Evolutionary conservation across 2,113 vertebrate genomes (phyloP).

Genomic region (Planiliza haematocheilus): DNA sequence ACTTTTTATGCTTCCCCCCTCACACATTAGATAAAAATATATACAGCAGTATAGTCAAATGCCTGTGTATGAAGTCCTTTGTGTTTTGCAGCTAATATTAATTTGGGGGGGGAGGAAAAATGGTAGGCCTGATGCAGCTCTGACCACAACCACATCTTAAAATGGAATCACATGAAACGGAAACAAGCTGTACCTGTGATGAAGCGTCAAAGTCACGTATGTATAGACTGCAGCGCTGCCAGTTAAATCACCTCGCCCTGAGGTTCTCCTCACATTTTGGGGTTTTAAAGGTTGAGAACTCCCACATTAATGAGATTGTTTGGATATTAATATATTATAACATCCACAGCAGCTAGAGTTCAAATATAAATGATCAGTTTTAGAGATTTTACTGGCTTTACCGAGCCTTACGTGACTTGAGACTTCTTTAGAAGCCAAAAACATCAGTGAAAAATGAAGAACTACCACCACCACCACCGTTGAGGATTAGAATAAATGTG

Average conservation of each 20-base stretch:
- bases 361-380: not conserved
- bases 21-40: no score
- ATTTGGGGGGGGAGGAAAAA: no score
- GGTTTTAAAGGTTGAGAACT: not conserved
- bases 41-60: no score
- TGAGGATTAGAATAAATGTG: not conserved
- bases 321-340: no score
- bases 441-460: slow-evolving; percentile 5
- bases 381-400: not conserved
- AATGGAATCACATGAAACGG: not conserved
- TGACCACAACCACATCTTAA: not conserved
- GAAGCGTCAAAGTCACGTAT: slow-evolving; percentile 45
- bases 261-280: not conserved
- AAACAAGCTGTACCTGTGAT: slow-evolving; percentile 19
- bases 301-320: no score
- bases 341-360: not conserved
- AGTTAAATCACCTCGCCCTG: no score
- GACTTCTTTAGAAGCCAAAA: slow-evolving; percentile 41
- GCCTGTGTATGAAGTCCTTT: no score
- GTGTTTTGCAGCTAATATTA: no score
- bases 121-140: slow-evolving; percentile 33
- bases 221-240: no score
- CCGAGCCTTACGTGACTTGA: slow-evolving; percentile 11
- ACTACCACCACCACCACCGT: slow-evolving; percentile 45
- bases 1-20: no score